Evolutionary conservation across 2,888 invertebrate genomes (phyloP).

Genomic region (Cryptocheilus praepositus): DNA sequence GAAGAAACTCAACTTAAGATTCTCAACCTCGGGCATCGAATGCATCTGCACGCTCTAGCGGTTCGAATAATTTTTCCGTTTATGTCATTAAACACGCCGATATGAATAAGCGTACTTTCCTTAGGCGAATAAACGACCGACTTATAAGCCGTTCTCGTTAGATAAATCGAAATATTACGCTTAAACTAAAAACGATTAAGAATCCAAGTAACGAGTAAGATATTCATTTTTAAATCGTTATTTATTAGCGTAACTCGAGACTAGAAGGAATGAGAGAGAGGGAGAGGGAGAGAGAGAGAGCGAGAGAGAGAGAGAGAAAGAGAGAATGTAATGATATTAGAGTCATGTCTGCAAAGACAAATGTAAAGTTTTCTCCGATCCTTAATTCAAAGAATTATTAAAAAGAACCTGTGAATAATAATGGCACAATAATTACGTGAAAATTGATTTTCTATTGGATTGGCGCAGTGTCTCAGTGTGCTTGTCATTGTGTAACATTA

Average conservation of each 20-base stretch:
- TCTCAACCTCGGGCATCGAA: too few relatives aligned
- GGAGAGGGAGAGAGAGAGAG: background rate
- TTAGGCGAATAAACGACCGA: too few relatives aligned
- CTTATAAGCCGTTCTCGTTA: conserved; percentile 46
- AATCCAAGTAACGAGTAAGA: conserved; percentile 40
- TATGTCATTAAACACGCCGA: too few relatives aligned
- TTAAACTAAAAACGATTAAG: conserved; percentile 52
- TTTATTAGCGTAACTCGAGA: conserved; percentile 27
- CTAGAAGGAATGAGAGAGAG: conserved; percentile 3
- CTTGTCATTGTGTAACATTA: conserved; percentile 57
- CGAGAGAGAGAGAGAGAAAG: too few relatives aligned
- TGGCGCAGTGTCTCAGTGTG: conserved; percentile 66
- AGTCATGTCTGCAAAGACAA: background rate
- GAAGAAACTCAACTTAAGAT: too few relatives aligned
- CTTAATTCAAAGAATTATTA: too few relatives aligned
- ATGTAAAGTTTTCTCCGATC: too few relatives aligned
- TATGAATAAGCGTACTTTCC: too few relatives aligned
- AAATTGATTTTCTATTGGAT: conserved; percentile 57
- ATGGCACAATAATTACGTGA: conserved; percentile 51
- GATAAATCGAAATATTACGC: conserved; percentile 66
- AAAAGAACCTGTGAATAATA: conserved; percentile 40
- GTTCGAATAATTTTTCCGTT: too few relatives aligned
- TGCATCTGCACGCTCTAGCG: too few relatives aligned
- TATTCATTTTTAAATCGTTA: conserved; percentile 49
- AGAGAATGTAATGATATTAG: conserved; percentile 4